phyloP scores from a whole-genome alignment of 2,797 vertebrate species.

The Tauraco hartlaubi region DNA sequence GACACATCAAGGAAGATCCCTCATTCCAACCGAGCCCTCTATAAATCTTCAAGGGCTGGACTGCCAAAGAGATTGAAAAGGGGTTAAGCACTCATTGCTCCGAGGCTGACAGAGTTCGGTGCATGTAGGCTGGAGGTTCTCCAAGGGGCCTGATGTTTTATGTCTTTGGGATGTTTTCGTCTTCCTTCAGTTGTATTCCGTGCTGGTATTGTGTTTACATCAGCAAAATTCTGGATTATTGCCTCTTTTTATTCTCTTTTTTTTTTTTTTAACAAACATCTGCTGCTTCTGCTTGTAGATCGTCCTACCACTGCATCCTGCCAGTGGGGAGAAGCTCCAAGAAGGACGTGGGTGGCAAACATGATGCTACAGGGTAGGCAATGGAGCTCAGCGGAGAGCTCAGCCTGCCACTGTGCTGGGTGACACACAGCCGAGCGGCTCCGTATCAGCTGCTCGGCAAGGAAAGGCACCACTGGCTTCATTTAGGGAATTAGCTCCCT shows the following conservation, averaged over 20 bases:
- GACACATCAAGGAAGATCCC: neutral
- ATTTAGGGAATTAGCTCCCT: neutral
- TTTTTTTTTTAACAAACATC: constrained; percentile 1
- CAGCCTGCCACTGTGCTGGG: constrained; percentile 4
- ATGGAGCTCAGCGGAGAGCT: neutral
- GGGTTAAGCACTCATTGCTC: constrained; percentile 50
- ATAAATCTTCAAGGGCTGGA: neutral
- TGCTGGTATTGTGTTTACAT: constrained; percentile 64
- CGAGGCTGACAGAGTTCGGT: neutral
- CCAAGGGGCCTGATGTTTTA: constrained; percentile 67
- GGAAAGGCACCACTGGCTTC: neutral
- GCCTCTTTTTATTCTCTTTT: neutral
- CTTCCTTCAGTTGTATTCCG: constrained; percentile 24
- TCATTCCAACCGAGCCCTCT: neutral
- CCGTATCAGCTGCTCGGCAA: accelerated
- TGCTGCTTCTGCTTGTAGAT: constrained; percentile 22
- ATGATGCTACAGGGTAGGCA: neutral
- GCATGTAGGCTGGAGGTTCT: constrained; percentile 46
- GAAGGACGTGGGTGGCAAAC: neutral
- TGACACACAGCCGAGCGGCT: neutral
- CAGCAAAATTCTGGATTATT: constrained; percentile 46
- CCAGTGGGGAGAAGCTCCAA: neutral
- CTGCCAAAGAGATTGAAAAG: constrained; percentile 35
- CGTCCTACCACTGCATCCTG: neutral
- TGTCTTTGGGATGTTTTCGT: constrained; percentile 69